Base-by-base conservation (phyloP, 2,113 vertebrate species). In the Otis tarda region DNA sequence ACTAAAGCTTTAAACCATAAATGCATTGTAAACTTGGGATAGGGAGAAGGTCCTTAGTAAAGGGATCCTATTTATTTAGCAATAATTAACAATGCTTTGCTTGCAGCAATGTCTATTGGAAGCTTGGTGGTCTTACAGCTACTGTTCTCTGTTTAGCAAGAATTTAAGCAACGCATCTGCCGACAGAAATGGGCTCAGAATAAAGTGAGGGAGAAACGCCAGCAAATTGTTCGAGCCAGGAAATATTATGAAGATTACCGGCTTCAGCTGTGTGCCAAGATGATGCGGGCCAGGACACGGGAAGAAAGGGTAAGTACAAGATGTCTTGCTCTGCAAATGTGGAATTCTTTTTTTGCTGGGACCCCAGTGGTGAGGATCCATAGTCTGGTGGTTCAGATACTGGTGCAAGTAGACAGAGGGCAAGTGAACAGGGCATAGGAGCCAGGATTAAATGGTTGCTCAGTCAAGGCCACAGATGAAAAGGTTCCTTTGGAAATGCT, bases 231-330 rank as follows among this genome's bases (percentile, higher is more conserved):
- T 19, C 98, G 98, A 4, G 99, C 99, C 89, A 98, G 97, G 96
- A 99, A 98, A 83, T 99, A 99, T 77, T 98, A 99, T 15, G 98
- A 97, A 18, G 98, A 99, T 59, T 99, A 99, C 94, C 98, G 99
- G 31, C 97, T 98, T 35, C 99, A 99, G 97, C 93, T 99, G 77
- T 98, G 97, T 1, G 99, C 99, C 63, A 99, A 98, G 77, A 98
- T 99, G 97, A 97, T 99, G 98, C 96, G 98, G 94, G 98, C 98
- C 3, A 98, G 99, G 95, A 99, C 99, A 16, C 98, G 98, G 27
- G 99, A 99, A 95, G 99, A 99, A 97, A 97, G 87, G 98, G 99
- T 99, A 96, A 93, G 97, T 35, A 30, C 1, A 5, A 6, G 37
- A 17, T 16, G n/a, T 30, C 70, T 55, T 37, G 39, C 67, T 83